Percentiles rank a stretch among this genome's conserved stretches.
phyloP scores from a whole-genome alignment of 1,140 invertebrate genomes.

The Drosophila oshimai region DNA sequence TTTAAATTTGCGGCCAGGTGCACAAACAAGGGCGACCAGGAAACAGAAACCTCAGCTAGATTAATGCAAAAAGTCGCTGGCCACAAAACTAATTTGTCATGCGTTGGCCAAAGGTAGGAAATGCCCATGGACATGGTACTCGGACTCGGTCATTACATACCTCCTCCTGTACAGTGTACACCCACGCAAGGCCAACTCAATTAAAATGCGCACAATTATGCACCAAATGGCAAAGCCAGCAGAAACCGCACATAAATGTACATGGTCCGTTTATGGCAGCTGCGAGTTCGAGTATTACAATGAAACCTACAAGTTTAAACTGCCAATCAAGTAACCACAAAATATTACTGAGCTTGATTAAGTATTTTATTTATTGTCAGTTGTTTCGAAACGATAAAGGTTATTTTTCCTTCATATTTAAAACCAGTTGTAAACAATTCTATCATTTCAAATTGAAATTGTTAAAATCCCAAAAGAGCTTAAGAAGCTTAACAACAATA shows the following conservation, averaged over 20 bases:
- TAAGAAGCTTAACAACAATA: too few species aligned
- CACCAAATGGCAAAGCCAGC: slow-evolving; percentile 54
- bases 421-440: too few species aligned
- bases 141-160: not conserved
- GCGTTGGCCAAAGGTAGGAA: slow-evolving; percentile 56
- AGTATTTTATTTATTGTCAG: too few species aligned
- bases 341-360: too few species aligned
- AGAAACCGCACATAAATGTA: slow-evolving; percentile 29
- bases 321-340: not conserved
- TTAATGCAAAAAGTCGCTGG: slow-evolving; percentile 70
- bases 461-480: too few species aligned
- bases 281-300: not conserved
- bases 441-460: too few species aligned
- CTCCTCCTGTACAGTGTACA: not conserved
- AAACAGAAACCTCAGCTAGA: slow-evolving; percentile 65
- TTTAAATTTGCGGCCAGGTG: slow-evolving; percentile 51
- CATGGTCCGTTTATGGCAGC: slow-evolving; percentile 13
- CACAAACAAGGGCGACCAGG: slow-evolving; percentile 33
- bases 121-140: slow-evolving; percentile 15
- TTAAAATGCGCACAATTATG: slow-evolving; percentile 75
- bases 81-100: slow-evolving; percentile 81
- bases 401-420: too few species aligned
- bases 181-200: slow-evolving; percentile 57
- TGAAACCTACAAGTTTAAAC: not conserved
- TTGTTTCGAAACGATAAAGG: too few species aligned